phyloP scores from a whole-genome alignment of 2,888 invertebrate species.

The Tenthredo distinguenda region DNA sequence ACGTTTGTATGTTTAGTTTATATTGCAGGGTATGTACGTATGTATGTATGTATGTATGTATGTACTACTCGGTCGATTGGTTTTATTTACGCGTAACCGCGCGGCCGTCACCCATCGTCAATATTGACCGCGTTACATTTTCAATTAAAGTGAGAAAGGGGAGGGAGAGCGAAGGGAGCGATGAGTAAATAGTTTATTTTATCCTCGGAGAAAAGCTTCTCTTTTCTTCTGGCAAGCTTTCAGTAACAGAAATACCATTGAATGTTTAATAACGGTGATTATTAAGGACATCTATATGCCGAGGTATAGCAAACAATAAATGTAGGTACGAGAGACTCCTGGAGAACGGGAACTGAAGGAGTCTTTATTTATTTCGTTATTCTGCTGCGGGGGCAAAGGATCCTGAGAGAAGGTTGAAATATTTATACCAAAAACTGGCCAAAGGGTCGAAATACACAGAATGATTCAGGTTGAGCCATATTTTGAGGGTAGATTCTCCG shows the following conservation, averaged over 20 bases:
- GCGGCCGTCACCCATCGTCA: constrained; percentile 26
- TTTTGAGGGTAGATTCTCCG: too few species aligned
- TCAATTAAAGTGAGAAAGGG: not conserved
- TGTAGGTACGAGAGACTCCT: not conserved
- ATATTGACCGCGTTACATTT: constrained; percentile 32
- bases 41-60: not conserved
- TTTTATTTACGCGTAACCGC: constrained; percentile 31
- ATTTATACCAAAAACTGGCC: not conserved
- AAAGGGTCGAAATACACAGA: not conserved
- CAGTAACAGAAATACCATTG: not conserved
- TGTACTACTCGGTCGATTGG: not conserved
- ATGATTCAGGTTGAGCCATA: too few species aligned
- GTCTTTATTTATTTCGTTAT: constrained; percentile 2
- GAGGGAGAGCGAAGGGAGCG: not conserved
- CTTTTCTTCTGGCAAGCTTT: not conserved
- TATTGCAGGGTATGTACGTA: not conserved
- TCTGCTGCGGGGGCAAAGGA: not conserved
- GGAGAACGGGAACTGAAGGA: not conserved
- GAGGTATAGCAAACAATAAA: too few species aligned
- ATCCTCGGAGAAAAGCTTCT: too few species aligned
- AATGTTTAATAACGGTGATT: constrained; percentile 4
- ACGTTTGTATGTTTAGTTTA: not conserved
- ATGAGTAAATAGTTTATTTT: constrained; percentile 5
- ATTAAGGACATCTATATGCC: not conserved
- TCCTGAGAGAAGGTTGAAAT: not conserved